Evolutionary conservation across 2,797 vertebrate species (phyloP).

Genomic region (Avahi laniger): DNA sequence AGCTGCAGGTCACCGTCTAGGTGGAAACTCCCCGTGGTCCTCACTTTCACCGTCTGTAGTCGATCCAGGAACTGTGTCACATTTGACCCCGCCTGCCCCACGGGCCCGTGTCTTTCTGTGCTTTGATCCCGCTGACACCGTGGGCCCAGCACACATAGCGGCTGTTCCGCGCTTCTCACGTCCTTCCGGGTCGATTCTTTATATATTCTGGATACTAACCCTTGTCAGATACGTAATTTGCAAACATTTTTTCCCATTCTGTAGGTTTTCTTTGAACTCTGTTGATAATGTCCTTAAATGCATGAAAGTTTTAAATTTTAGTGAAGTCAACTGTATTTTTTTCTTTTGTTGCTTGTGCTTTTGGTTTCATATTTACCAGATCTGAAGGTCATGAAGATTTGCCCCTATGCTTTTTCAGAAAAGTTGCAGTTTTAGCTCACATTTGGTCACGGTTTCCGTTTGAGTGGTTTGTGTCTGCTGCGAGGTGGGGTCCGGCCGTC

Average conservation of each 20-base stretch:
- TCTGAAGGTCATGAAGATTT: not conserved
- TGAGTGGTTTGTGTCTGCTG: not conserved
- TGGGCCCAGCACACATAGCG: too few species aligned
- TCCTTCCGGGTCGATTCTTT: not conserved
- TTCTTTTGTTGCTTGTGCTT: not conserved
- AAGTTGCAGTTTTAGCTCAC: not conserved
- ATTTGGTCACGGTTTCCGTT: not conserved
- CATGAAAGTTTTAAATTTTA: not conserved
- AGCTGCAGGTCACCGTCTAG: too few species aligned
- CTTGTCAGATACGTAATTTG: not conserved
- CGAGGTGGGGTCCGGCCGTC: not conserved
- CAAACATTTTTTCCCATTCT: not conserved
- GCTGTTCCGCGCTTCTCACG: too few species aligned
- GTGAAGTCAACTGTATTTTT: not conserved
- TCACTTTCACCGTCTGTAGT: too few species aligned
- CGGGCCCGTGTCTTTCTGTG: too few species aligned
- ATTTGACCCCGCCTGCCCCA: too few species aligned
- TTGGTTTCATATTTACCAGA: not conserved
- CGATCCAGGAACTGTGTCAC: too few species aligned
- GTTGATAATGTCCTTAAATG: not conserved
- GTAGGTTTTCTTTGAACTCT: not conserved
- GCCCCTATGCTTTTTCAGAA: not conserved
- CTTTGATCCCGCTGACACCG: too few species aligned
- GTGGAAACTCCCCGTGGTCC: too few species aligned
- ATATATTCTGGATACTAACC: not conserved